Base-by-base conservation (phyloP, 1,140 invertebrate species). In the Oscheius sp. region DNA sequence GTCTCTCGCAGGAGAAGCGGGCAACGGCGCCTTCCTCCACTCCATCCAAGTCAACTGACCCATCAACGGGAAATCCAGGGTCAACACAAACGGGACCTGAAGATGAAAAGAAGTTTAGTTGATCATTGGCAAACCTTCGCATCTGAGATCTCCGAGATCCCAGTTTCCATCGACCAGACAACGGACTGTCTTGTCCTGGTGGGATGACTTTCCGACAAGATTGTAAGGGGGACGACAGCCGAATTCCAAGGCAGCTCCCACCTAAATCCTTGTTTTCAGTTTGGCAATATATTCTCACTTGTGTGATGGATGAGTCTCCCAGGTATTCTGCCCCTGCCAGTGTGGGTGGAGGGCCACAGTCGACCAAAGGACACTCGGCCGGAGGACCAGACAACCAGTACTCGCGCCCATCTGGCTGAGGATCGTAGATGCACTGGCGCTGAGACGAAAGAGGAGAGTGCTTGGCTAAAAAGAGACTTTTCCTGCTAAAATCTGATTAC, bases 221-320 rank as follows among this genome's bases (percentile, higher is more conserved):
- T 92, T 93, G 83, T 96, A 96, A 0, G 94, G 95, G 80, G 95
- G 92, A 87, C 96, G 93, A 84, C 95, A 97, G 36, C 92, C 92
- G 83, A 98, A 97, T 88, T 92, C 93, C 86, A 96, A 97, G 1
- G 90, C 71, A 7, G 72, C 69, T 26, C 82, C 82, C 15, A 85
- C 82, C 62, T 93, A 31, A 73, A 36, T 29, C 23, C 15, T 15
- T 7, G 15, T 4, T 55, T 7, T 7, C 7, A 55, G 4, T 7
- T 13, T 23, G 7, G 28, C 4, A 23, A 13, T 55, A 7, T 7
- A 23, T 7, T 7, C 7, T 13, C 28, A 55, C 49, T 7, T 26
- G 15, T 55, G 49, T 55, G 49, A 55, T 15, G 15, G 55, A 35
- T 2, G n/a, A 20, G 26, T 68, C 67, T 23, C 55, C 36, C 0